phyloP scores from a whole-genome alignment of 2,797 vertebrate genomes.

The Pteropus rufus region DNA sequence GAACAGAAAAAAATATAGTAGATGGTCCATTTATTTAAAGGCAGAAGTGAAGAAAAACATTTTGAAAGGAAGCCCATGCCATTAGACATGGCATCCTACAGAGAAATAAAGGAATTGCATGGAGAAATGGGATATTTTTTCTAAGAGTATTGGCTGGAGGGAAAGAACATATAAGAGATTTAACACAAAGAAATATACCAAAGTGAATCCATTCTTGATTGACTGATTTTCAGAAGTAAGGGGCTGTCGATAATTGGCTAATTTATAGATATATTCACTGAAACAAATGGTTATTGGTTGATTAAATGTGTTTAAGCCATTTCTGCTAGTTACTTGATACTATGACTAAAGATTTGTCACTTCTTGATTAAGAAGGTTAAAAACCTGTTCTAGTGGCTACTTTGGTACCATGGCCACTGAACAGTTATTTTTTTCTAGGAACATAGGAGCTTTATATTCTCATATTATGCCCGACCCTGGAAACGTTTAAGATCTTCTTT shows the following conservation, averaged over 20 bases:
- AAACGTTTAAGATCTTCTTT: background rate
- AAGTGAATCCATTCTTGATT: background rate
- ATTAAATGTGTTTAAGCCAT: background rate
- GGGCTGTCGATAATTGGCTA: background rate
- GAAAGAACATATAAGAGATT: background rate
- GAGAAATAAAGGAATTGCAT: background rate
- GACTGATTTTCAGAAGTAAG: background rate
- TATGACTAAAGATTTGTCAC: background rate
- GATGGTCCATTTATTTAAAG: background rate
- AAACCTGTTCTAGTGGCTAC: background rate
- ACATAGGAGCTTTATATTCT: background rate
- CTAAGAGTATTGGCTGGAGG: background rate
- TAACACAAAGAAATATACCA: background rate
- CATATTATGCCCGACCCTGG: background rate
- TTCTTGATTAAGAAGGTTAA: background rate
- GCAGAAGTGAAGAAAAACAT: background rate
- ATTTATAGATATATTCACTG: background rate
- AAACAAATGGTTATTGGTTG: background rate
- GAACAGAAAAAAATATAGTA: background rate
- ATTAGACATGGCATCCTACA: background rate
- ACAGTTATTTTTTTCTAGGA: background rate
- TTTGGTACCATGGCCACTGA: background rate
- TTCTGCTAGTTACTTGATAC: constrained; percentile 3
- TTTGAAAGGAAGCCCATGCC: background rate
- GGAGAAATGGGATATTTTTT: background rate